These are phyloP conservation scores for Chiloscyllium plagiosum DNA, from an alignment of 2,113 vertebrate species.

Conservation along the genomic window DNA sequence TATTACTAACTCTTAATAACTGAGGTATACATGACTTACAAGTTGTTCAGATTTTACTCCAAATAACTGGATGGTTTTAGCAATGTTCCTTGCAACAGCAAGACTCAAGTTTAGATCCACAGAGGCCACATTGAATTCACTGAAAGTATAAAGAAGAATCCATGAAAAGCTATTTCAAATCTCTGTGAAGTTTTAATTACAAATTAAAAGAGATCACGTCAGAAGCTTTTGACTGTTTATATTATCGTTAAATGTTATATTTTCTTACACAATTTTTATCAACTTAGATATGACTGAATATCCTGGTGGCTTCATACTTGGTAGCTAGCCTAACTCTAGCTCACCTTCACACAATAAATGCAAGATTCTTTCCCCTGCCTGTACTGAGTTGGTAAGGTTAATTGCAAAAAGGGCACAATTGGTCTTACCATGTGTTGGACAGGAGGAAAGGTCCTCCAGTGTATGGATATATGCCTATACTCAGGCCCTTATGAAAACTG, in stretches of 20 bases:
- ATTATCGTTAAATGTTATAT: not conserved
- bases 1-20: not conserved
- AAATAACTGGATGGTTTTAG: conserved; percentile 89
- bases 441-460: not conserved
- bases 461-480: not conserved
- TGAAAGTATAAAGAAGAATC: conserved; percentile 47
- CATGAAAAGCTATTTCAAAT: not conserved
- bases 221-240: not conserved
- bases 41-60: conserved; percentile 94
- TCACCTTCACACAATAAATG: not conserved
- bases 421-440: not conserved
- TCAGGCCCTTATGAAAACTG: not conserved
- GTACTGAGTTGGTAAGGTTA: not conserved
- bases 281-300: not conserved
- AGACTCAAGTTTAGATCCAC: conserved; percentile 78
- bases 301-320: too few species aligned
- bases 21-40: conserved; percentile 59
- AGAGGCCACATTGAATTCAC: conserved; percentile 88
- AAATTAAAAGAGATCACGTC: not conserved
- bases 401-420: not conserved
- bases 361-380: not conserved
- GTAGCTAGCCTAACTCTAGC: not conserved
- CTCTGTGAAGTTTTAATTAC: not conserved
- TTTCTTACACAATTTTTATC: not conserved
- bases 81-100: conserved; percentile 87